Base-by-base conservation (phyloP, 1,140 invertebrate genomes). In the Rhopalosiphum padi region DNA sequence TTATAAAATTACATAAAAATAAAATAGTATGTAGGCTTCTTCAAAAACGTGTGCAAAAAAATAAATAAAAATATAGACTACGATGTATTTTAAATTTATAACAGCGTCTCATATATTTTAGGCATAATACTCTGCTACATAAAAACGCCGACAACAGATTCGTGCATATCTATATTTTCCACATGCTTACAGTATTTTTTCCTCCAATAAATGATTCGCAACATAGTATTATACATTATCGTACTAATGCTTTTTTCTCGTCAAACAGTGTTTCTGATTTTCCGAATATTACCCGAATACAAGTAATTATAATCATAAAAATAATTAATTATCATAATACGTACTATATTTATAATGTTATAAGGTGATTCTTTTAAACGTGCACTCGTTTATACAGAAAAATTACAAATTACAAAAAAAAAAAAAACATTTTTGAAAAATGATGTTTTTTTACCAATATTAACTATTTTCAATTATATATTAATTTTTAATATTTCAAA, bases 1-100 rank as follows among this genome's bases (percentile, higher is more conserved):
- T 88, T 88, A 88, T 88, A 53, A 88, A 88, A 88, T 88, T 53
- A 88, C 87, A 53, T 30, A 46, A 46, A 22, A 21, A 82, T 37
- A 41, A n/a, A 35, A 4, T 46, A 46, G 30, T 37, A 68, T n/a
- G 30, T 68, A n/a, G 60, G 11, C 60, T 68, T n/a, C 30, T n/a
- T 68, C 60, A n/a, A 11, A 87, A n/a, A 35, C 87, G 48, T 5
- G 87, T 15, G 8, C 48, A 35, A 88, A 87, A 48, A 87, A 87
- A 68, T n/a, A 60, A 3, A 60, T 41, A 60, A 68, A 87, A 87
- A 87, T n/a, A 46, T 46, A 9, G 25, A 68, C 60, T 68, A 68
- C 30, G 30, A 68, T n/a, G 60, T 68, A 68, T 68, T 68, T 68
- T 68, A 68, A 68, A 68, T 68, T 68, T 68, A n/a, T 18, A 68